Evolutionary conservation across 2,113 vertebrate genomes (phyloP).

Genomic region (Cygnus buccinator): DNA sequence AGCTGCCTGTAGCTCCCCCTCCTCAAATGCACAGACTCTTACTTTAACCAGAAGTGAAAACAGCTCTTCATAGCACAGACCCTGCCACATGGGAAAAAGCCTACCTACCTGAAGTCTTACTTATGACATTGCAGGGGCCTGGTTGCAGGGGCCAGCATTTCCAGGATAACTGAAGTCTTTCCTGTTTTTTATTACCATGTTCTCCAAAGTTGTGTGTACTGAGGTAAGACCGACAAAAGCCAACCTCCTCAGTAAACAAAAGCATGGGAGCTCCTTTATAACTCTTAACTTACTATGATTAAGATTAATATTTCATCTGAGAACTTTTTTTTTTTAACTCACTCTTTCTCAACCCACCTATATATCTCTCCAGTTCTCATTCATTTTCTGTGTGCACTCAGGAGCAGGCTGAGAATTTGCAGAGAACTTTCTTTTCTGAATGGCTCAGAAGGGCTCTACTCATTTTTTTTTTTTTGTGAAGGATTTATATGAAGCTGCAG

Average conservation of each 20-base stretch:
- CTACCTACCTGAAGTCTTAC: background rate
- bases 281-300: background rate
- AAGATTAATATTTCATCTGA: background rate
- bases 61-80: background rate
- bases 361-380: background rate
- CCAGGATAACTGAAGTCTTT: background rate
- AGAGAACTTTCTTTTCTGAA: background rate
- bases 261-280: background rate
- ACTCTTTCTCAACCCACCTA: background rate
- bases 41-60: background rate
- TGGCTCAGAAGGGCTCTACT: background rate
- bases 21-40: accelerated
- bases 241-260: background rate
- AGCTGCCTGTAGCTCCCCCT: background rate
- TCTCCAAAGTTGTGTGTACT: background rate
- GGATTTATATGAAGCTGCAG: background rate
- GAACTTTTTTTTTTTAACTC: background rate
- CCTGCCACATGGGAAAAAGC: background rate
- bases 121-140: background rate
- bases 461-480: background rate
- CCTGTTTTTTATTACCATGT: background rate
- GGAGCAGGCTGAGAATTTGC: background rate
- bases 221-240: background rate
- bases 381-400: background rate
- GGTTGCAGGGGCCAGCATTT: background rate